Evolutionary conservation across 2,888 invertebrate species (phyloP).

Genomic region (Cantharis lateralis): DNA sequence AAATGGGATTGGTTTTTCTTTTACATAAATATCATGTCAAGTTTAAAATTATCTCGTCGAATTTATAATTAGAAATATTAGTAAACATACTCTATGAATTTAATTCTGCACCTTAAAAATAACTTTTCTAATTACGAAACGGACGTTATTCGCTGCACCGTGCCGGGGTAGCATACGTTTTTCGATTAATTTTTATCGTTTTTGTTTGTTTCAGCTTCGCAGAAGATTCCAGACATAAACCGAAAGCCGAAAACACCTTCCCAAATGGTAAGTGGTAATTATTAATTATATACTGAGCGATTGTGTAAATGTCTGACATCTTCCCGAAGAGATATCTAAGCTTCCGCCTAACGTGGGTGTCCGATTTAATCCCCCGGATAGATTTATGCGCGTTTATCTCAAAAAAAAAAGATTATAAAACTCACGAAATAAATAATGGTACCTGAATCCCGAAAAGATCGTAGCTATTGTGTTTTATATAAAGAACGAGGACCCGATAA

Average conservation of each 20-base stretch:
- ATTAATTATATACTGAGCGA: background rate
- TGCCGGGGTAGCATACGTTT: background rate
- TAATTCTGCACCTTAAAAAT: background rate
- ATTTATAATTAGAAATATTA: background rate
- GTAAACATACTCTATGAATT: background rate
- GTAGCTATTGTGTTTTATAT: constrained; percentile 7
- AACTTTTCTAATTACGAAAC: background rate
- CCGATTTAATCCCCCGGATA: constrained; percentile 27
- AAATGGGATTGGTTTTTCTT: background rate
- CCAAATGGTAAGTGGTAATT: constrained; percentile 87
- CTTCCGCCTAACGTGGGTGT: constrained; percentile 36
- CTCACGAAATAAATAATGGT: constrained; percentile 22
- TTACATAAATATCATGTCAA: background rate
- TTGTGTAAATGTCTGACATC: background rate
- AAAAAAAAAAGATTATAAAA: constrained; percentile 28
- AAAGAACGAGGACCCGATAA: constrained; percentile 1
- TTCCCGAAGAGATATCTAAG: constrained; percentile 12
- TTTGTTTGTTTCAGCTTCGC: constrained; percentile 64
- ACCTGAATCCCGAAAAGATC: constrained; percentile 15
- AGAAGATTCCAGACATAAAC: constrained; percentile 57
- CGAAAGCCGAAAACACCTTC: constrained; percentile 86
- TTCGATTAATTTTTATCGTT: too few species aligned
- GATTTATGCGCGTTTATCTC: constrained; percentile 38
- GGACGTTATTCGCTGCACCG: background rate
- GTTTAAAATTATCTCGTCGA: background rate